Evolutionary conservation across 2,888 invertebrate species (phyloP), one percentile per base, ranked within the genome.

Genomic region (Trichogramma evanescens): DNA sequence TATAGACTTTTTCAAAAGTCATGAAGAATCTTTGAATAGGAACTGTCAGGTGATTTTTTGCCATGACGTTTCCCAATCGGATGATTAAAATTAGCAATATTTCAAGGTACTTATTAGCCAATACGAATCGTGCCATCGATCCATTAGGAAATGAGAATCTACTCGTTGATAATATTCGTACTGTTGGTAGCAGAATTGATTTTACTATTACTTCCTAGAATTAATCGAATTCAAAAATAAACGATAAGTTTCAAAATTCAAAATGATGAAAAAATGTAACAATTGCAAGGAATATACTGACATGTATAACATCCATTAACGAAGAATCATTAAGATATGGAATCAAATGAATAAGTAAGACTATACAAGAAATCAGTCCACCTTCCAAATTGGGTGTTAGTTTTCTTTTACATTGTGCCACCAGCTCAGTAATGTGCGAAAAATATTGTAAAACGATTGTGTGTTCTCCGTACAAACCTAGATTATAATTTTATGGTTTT

Each of bases 401-500:
- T 65, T 91, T 86, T 63, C 88, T 85, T 63, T 89, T 87, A 68
- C 92, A 92, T 10, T 91, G 83, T 2, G 88, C 86, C 53, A 93
- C 86, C 63, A 95, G 76, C 74, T 95, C 95, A 42, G 89, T 88
- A 80, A 93, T 89, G 73, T 94, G 93, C 0, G 94, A 93, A 65
- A 95, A 81, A 78, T 95, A 95, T 78, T 95, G 95, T 67, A 91
- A 81, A 66, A 94, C 82, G 71, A 95, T 89, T 63, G 95, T 84
- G 71, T 93, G 91, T 72, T 93, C 93, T 39, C 93, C 94, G 76
- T 93, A 94, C 70, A 94, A 81, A 48, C 85, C 89, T 88, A 74
- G 48, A 54, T 52, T 62, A 49, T 44, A 9, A 42, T 56, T 1
- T 10, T 45, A 38, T 58, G 4, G 39, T 45, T 54, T 26, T 51